Conservation (phyloP, 2,888 invertebrate species). For the Thalpophila matura region DNA sequence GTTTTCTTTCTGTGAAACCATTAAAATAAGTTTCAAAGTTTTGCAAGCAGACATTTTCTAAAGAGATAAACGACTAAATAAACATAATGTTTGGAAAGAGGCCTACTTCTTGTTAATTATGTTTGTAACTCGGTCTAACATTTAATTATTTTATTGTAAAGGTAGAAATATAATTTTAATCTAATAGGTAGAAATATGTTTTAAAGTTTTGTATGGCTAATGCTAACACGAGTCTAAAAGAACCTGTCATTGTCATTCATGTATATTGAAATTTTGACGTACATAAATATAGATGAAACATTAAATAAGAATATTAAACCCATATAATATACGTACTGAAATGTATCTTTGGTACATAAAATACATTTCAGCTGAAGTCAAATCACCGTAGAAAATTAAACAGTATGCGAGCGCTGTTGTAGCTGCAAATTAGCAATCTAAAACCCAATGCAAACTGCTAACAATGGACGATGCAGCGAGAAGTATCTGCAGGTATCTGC, state of each 20-base stretch:
- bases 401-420: slow-evolving; percentile 30
- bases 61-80: slow-evolving; percentile 7
- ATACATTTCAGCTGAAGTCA: neutral
- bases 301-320: neutral
- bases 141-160: neutral
- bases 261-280: neutral
- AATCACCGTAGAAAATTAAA: slow-evolving; percentile 47
- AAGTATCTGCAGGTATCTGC: slow-evolving; percentile 21
- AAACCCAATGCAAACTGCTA: slow-evolving; percentile 38
- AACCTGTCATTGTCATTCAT: too few relatives aligned
- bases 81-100: slow-evolving; percentile 8
- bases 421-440: slow-evolving; percentile 58
- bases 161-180: neutral
- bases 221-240: neutral
- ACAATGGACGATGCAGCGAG: slow-evolving; percentile 46
- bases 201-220: neutral
- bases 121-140: slow-evolving; percentile 6
- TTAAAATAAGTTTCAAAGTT: slow-evolving; percentile 19
- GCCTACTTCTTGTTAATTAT: slow-evolving; percentile 10
- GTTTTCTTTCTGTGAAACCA: slow-evolving; percentile 10
- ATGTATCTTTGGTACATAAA: slow-evolving; percentile 1
- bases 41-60: slow-evolving; percentile 12
- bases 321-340: neutral
- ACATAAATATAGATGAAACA: too few relatives aligned
- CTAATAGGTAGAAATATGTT: neutral